Conservation (phyloP, 2,888 invertebrate genomes). For the Synanthedon tipuliformis region DNA sequence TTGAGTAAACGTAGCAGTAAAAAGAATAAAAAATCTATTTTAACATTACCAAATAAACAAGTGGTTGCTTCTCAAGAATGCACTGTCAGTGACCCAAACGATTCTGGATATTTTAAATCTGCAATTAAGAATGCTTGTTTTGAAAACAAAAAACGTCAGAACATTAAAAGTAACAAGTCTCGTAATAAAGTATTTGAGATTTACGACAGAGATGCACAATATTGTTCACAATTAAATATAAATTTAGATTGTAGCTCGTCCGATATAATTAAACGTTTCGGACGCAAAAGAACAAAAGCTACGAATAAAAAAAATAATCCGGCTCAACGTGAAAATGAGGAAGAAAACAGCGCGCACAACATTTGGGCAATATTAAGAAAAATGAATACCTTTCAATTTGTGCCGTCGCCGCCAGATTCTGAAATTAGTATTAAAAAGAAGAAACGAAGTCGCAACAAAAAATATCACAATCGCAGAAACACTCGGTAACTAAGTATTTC, state of each 20-base stretch:
- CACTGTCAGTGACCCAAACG: slow-evolving; percentile 55
- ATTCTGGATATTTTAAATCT: slow-evolving; percentile 38
- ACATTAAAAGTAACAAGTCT: slow-evolving; percentile 16
- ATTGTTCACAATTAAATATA: slow-evolving; percentile 33
- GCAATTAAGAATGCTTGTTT: slow-evolving; percentile 18
- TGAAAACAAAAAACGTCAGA: slow-evolving; percentile 27
- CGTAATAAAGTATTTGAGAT: slow-evolving; percentile 26
- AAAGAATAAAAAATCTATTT: slow-evolving; percentile 45
- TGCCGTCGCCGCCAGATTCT: slow-evolving; percentile 41
- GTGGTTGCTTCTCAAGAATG: slow-evolving; percentile 28
- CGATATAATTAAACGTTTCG: slow-evolving; percentile 27
- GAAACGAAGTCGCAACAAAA: slow-evolving; percentile 19
- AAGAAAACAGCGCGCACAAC: slow-evolving; percentile 26
- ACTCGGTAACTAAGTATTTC: slow-evolving; percentile 20
- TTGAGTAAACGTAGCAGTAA: slow-evolving; percentile 22
- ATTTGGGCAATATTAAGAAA: slow-evolving; percentile 52
- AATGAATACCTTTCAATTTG: slow-evolving; percentile 47
- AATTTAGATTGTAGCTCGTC: slow-evolving; percentile 40
- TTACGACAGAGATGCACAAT: slow-evolving; percentile 36
- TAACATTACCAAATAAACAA: slow-evolving; percentile 43
- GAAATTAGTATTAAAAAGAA: slow-evolving; percentile 26
- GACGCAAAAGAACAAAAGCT: slow-evolving; percentile 23
- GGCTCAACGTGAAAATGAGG: slow-evolving; percentile 13
- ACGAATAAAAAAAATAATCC: slow-evolving; percentile 4
- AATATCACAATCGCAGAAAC: slow-evolving; percentile 23